Base-by-base conservation (phyloP, 2,888 invertebrate genomes). In the Erebia epiphron region DNA sequence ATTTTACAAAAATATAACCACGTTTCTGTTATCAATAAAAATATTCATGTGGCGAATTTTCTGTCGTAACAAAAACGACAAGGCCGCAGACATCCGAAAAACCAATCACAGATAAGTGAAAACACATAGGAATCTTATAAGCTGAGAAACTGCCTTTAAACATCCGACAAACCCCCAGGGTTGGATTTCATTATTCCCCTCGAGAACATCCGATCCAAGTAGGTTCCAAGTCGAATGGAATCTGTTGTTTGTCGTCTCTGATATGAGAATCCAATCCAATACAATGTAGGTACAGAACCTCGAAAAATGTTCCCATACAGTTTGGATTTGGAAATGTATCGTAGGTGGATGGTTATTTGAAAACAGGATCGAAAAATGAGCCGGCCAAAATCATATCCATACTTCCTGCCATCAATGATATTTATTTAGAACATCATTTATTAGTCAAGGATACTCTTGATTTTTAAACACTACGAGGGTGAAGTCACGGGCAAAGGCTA, bases 41-140 rank as follows among this genome's bases (percentile, higher is more conserved):
- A 46, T 11, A 43, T 43, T 43, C 43, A 43, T 11, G 43, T 11
- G 1, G 7, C 26, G 14, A 41, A 52, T 50, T 26, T 63, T 62
- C 46, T 49, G 49, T 49, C 18, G 35, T 26, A 11, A 63, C 35
- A 50, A 26, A 63, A 35, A n/a, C 26, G 49, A 21, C 50, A 26
- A 50, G n/a, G 63, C 52, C 50, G 49, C 21, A 21, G 26, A 49
- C 18, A 50, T 16, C 16, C 50, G 11, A 3, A 65, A 65, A 65
- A 49, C 62, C 54, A 65, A 65, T 65, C 52, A 65, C 52, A 65
- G 65, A 65, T 65, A 65, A 56, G 65, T 65, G 65, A 65, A 65
- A 54, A 65, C 18, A 65, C 54, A 65, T 65, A 54, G 65, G 52
- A 65, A 65, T 65, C 65, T 65, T 65, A 65, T 56, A 43, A 64